Evolutionary conservation across 2,888 invertebrate species (phyloP).

Genomic region (Aphrophora alni): DNA sequence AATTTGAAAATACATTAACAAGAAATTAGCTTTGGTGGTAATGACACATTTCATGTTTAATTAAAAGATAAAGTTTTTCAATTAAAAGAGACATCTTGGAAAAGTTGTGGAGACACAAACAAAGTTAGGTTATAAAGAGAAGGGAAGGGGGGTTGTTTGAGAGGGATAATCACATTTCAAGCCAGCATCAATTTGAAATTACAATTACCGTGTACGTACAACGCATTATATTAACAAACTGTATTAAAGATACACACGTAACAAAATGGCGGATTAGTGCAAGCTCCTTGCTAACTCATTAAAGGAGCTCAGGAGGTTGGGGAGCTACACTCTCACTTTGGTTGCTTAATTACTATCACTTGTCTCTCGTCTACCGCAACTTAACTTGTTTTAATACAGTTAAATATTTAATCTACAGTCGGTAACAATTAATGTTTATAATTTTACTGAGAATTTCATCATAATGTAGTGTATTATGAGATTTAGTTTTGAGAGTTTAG

Average conservation of each 20-base stretch:
- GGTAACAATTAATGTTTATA: neutral
- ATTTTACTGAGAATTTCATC: neutral
- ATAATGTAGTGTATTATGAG: too few relatives aligned
- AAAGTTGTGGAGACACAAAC: conserved; percentile 24
- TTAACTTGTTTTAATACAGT: neutral
- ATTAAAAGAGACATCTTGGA: conserved; percentile 32
- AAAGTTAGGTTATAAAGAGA: conserved; percentile 18
- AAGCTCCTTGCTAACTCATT: neutral
- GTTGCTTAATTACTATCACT: neutral
- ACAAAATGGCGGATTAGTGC: neutral
- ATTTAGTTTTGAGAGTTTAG: too few relatives aligned
- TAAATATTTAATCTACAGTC: neutral
- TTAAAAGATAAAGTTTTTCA: conserved; percentile 26
- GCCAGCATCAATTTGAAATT: conserved; percentile 38
- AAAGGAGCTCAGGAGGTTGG: neutral
- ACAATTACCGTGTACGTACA: conserved; percentile 35
- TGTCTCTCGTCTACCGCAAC: neutral
- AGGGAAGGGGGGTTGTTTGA: conserved; percentile 17
- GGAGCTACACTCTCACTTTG: neutral
- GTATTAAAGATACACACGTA: conserved; percentile 44
- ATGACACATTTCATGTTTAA: conserved; percentile 2
- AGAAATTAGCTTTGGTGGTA: conserved; percentile 6
- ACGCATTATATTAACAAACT: conserved; percentile 45
- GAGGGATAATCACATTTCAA: conserved; percentile 29
- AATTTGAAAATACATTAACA: conserved; percentile 3